phyloP scores from a whole-genome alignment of 2,888 invertebrate species.

The Archips crataeganus region DNA sequence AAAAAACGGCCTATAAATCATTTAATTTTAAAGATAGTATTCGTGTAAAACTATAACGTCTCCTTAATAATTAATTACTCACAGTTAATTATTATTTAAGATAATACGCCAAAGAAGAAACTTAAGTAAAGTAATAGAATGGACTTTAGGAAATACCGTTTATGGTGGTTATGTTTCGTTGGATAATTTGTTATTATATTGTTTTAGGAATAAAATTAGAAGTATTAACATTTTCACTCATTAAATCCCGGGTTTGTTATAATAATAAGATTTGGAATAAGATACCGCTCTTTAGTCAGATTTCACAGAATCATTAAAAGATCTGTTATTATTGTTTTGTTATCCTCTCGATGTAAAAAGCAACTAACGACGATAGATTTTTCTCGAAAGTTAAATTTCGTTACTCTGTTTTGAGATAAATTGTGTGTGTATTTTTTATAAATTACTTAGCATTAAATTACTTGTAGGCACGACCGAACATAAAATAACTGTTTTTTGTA shows the following conservation, averaged over 20 bases:
- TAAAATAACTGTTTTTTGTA: too few species aligned
- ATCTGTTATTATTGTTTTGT: not conserved
- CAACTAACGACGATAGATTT: not conserved
- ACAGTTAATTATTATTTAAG: not conserved
- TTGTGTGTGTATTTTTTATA: not conserved
- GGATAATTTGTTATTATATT: not conserved
- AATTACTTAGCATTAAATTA: not conserved
- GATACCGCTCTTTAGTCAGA: conserved; percentile 2
- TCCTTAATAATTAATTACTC: not conserved
- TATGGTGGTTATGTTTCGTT: not conserved
- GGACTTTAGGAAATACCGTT: not conserved
- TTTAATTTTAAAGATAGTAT: too few species aligned
- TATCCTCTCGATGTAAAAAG: not conserved
- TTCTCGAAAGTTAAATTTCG: not conserved
- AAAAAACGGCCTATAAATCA: too few species aligned
- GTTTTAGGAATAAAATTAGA: not conserved
- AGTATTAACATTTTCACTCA: conserved; percentile 1
- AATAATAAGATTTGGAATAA: not conserved
- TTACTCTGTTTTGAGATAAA: not conserved
- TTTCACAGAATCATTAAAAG: conserved; percentile 7
- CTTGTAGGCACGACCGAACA: too few species aligned
- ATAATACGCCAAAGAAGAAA: not conserved
- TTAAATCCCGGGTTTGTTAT: not conserved
- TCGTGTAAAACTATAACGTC: too few species aligned
- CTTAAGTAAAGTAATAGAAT: not conserved